Base-by-base conservation (phyloP, 2,797 vertebrate species). In the Florisuga fusca region DNA sequence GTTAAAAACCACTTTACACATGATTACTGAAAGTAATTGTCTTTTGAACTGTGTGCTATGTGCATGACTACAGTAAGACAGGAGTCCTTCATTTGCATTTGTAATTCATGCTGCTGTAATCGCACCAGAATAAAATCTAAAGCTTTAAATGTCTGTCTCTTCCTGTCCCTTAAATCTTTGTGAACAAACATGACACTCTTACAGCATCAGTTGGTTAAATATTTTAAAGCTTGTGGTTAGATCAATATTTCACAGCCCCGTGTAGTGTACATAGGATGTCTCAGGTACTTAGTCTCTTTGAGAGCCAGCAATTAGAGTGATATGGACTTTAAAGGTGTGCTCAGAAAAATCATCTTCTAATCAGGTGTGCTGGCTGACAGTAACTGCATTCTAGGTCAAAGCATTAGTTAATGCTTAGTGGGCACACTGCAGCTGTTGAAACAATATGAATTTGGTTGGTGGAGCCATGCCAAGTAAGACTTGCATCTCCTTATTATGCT, bases 391-490 rank as follows among this genome's bases (percentile, higher is more conserved):
- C 95, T 95, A 97, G 98, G 98, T 98, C 97, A 97, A 73, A 94
- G 95, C 95, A 94, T 97, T 97, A 95, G 79, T 95, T 94, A 69
- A 29, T 96, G 95, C 91, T 95, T 96, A 82, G 72, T 86, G 91
- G 95, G 87, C 93, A 82, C 23, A 18, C 96, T 87, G 92, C 95
- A 97, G 97, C 97, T 97, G 97, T 91, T 97, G 96, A 93, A 96
- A 97, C 95, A 94, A 57, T 96, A 67, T 67, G 96, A 93, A 73
- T 97, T 93, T 96, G 94, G 79, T 54, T 26, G 53, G 91, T 97
- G 97, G 97, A 98, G 95, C 88, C n/a, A 68, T 94, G 97, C 97
- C 98, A 98, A 96, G 96, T 87, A 71, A 96, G 95, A 95, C 87
- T 87, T 79, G 82, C 6, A 21, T 91, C 95, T 97, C 94, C 91